Evolutionary conservation across 2,113 vertebrate genomes (phyloP), one percentile per base, ranked within the genome.

Genomic region (Alligator sinensis): DNA sequence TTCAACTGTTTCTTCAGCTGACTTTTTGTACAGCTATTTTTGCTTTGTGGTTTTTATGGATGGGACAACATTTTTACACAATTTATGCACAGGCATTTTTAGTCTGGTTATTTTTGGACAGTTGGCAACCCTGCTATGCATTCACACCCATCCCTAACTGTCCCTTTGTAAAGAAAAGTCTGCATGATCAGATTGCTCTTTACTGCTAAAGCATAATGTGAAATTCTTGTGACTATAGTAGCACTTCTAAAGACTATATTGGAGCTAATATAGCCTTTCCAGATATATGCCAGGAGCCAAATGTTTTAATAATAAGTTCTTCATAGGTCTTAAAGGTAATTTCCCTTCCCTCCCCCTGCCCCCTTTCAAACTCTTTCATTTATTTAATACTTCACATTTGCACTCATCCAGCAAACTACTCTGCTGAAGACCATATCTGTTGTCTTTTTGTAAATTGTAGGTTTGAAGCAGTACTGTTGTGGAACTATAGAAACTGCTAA

Each of bases 391-490:
- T 17, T 94, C 25, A 7, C 0, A 0, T 94, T 91, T 91, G 47
- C 60, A 90, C 16, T 77, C n/a, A 4, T 81, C 77, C 63, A 22
- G 63, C 82, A 85, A 90, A 47, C 60, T 63, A 1, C 72, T 76
- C 54, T 85, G 63, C 64, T 83, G 60, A 77, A 85, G 54, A 94
- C 64, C 58, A 86, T 86, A 88, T 77, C 86, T 92, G 83, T 82
- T 54, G 80, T 34, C 84, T 4, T 1, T 38, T 87, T 63, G 93
- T 94, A 82, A 63, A 11, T n/a, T 78, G 81, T 90, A 63, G 25
- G 10, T 94, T 94, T 94, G 82, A 79, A 89, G 87, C 30, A 66
- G 60, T 22, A 2, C 90, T 97, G 78, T 92, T 77, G 77, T 91
- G 24, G n/a, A 83, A 34, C 63, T 79, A 54, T 74, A 85, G 77